These are phyloP conservation scores for Phylloscopus whistleri DNA, from an alignment of 2,113 vertebrate species.

Conservation along the genomic window DNA sequence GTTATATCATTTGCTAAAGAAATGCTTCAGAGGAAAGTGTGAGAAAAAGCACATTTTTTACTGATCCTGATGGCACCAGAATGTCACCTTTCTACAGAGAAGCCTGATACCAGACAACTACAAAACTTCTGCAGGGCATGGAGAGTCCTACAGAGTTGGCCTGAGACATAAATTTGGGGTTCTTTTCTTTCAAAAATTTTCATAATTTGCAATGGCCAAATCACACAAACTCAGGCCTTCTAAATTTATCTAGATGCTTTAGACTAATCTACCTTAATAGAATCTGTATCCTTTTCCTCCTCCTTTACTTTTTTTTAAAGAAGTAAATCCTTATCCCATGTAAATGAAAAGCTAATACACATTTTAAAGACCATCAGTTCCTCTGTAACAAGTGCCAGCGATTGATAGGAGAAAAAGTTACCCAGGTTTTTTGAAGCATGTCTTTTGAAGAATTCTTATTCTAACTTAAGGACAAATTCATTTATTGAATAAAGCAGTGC, in stretches of 20 bases:
- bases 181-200: background rate
- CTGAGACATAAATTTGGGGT: background rate
- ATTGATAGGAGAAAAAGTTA: background rate
- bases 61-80: background rate
- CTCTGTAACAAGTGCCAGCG: background rate
- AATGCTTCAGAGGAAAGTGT: background rate
- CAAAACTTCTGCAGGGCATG: background rate
- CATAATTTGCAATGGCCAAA: background rate
- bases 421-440: background rate
- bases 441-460: background rate
- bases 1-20: background rate
- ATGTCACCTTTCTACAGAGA: background rate
- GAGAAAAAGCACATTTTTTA: background rate
- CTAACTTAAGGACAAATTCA: background rate
- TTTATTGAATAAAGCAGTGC: background rate
- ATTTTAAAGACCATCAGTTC: background rate
- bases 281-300: background rate
- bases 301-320: background rate
- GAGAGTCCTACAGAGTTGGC: background rate
- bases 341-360: accelerated
- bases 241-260: background rate
- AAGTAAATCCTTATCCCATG: background rate
- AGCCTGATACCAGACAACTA: background rate
- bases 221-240: background rate
- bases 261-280: background rate